These are phyloP conservation scores for Conomelus anceps DNA, from an alignment of 2,888 invertebrate species.

Conservation along the genomic window DNA sequence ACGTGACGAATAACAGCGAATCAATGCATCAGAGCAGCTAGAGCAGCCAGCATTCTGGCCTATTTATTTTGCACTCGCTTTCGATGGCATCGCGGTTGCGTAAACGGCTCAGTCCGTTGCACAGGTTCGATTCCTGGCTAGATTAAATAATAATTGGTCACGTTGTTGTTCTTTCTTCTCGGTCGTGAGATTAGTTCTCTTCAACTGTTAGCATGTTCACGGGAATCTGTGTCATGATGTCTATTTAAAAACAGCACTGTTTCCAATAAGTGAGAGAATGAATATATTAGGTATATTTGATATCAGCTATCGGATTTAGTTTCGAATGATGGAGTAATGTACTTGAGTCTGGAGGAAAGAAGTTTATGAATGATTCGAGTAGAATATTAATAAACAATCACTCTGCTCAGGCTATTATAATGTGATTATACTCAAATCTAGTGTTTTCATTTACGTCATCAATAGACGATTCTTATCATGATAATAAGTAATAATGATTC, in stretches of 20 bases:
- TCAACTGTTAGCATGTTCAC: neutral
- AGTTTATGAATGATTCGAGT: neutral
- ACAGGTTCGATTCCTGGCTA: neutral
- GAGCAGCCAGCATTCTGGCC: neutral
- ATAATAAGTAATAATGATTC: too few species aligned
- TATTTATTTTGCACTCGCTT: neutral
- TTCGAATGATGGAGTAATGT: neutral
- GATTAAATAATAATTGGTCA: neutral
- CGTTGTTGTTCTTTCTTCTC: neutral
- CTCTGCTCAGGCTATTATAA: neutral
- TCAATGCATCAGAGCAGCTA: too few species aligned
- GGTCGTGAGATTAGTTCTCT: neutral
- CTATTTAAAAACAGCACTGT: neutral
- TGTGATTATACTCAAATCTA: too few species aligned
- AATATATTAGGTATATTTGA: too few species aligned
- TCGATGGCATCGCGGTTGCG: neutral
- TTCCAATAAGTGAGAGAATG: neutral
- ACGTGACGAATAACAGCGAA: neutral
- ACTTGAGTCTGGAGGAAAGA: neutral
- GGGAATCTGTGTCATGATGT: neutral
- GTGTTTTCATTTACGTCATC: too few species aligned
- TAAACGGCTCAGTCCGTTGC: neutral
- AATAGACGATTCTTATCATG: too few species aligned
- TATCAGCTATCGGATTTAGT: neutral
- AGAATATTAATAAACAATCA: neutral